These are phyloP conservation scores for Macrobrachium nipponense DNA, from an alignment of 1,140 invertebrate genomes.

Conservation along the genomic window DNA sequence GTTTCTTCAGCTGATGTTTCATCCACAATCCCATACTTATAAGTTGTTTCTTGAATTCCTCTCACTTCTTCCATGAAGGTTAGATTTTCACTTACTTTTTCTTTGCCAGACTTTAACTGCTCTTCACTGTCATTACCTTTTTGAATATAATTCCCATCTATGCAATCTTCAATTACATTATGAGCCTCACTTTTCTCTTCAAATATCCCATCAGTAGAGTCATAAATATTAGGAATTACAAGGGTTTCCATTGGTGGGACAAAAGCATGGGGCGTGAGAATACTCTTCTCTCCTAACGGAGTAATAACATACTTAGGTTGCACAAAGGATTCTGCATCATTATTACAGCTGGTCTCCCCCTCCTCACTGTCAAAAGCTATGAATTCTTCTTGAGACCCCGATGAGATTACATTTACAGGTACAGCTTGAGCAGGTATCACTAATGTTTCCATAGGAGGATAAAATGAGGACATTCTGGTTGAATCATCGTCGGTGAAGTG, in stretches of 20 bases:
- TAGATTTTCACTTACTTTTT: no score
- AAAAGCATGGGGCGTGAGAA: constrained; percentile 38
- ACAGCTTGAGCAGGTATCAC: not conserved
- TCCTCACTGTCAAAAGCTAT: not conserved
- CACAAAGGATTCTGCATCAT: not conserved
- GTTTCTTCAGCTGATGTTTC: no score
- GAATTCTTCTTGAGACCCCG: not conserved
- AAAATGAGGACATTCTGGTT: not conserved
- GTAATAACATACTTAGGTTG: constrained; percentile 30
- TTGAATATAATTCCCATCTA: no score
- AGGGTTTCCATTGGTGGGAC: constrained; percentile 49
- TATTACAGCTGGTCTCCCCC: no score
- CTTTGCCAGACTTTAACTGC: no score
- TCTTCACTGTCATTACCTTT: no score
- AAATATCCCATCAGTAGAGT: not conserved
- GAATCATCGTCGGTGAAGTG: constrained; percentile 13
- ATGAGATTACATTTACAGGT: not conserved
- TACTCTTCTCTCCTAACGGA: constrained; percentile 34
- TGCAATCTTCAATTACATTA: not conserved
- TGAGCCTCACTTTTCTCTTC: not conserved
- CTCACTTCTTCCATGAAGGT: no score
- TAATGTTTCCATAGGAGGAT: constrained; percentile 40
- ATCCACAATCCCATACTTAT: no score
- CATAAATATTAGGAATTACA: constrained; percentile 1
- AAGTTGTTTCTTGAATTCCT: no score